Conservation (phyloP, 1,140 invertebrate species). For the Ceratina calcarata region DNA sequence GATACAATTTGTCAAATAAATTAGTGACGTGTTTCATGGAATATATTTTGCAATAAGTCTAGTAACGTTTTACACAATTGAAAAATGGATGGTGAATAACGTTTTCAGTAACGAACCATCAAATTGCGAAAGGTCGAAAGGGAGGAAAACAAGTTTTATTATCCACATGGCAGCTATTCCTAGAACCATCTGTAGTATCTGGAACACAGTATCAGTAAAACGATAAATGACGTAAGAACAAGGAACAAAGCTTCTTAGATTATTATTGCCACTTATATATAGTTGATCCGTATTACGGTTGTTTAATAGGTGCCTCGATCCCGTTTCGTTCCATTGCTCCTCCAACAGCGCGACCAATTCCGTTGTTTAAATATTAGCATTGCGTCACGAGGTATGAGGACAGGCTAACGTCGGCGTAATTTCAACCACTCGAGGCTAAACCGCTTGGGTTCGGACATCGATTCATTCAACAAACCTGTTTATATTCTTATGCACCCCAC, state of each 20-base stretch:
- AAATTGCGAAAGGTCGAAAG: not conserved
- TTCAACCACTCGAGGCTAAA: conserved; percentile 2
- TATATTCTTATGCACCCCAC: not conserved
- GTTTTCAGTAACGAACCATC: too few relatives aligned
- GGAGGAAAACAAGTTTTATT: not conserved
- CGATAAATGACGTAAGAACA: not conserved
- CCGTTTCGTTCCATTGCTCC: not conserved
- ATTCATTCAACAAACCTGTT: not conserved
- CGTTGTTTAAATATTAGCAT: conserved; percentile 13
- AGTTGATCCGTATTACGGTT: not conserved
- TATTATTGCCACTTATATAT: conserved; percentile 17
- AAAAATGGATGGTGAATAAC: too few relatives aligned
- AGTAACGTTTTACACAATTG: too few relatives aligned
- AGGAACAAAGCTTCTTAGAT: not conserved
- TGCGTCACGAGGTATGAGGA: not conserved
- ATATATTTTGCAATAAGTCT: too few relatives aligned
- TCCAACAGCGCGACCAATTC: not conserved
- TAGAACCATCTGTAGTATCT: not conserved
- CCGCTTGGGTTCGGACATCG: conserved; percentile 10
- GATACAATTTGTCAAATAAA: too few relatives aligned
- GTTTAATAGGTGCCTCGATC: not conserved
- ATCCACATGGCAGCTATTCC: not conserved
- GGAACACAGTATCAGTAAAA: not conserved
- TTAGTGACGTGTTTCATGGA: too few relatives aligned
- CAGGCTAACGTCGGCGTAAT: not conserved